Evolutionary conservation across 2,113 vertebrate species (phyloP), one percentile per base, ranked within the genome.

Genomic region (Odontophorus gujanensis): DNA sequence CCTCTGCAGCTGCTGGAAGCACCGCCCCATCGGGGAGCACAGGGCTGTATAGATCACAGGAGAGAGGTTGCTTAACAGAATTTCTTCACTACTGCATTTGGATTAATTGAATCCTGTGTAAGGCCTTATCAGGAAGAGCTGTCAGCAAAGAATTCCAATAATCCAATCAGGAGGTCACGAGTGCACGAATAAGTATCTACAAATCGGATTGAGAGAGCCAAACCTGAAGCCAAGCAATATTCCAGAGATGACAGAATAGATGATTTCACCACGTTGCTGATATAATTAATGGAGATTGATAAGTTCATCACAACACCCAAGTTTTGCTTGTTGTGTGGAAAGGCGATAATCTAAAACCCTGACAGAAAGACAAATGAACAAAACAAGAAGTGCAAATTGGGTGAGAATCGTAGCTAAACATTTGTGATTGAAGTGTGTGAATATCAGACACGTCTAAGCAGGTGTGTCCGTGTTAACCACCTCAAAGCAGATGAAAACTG

Each of bases 91-190:
- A 55, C 87, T 89, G 91, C 95, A 85, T 91, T 95, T 91, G 96
- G 88, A 95, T 96, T 95, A 96, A 96, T 95, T 94, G 94, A 96
- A 91, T 93, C 88, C 84, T 86, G 92, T n/a, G 42, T 36, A 4
- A 84, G 85, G 83, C 91, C 94, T 97, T 97, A 97, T 97, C 97
- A 97, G 96, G 93, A 97, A 96, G 91, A 96, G 85, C 95, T 97
- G 96, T 97, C 96, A 97, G 92, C 86, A 77, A 97, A 94, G 97
- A 97, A 97, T 97, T 97, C 96, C 96, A 97, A 96, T 97, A 96
- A 97, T 97, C 95, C 96, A 96, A 97, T 96, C 93, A 92, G 93
- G 90, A 91, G 96, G 97, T 97, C 96, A 97, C 19, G 53, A 96
- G 96, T 96, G 96, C 97, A 96, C 69, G 95, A 97, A 96, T 97